A percentile compares a stretch with the other conserved stretches of the same genome.
phyloP scores from a whole-genome alignment of 2,113 vertebrate species.

The Poicephalus gulielmi region DNA sequence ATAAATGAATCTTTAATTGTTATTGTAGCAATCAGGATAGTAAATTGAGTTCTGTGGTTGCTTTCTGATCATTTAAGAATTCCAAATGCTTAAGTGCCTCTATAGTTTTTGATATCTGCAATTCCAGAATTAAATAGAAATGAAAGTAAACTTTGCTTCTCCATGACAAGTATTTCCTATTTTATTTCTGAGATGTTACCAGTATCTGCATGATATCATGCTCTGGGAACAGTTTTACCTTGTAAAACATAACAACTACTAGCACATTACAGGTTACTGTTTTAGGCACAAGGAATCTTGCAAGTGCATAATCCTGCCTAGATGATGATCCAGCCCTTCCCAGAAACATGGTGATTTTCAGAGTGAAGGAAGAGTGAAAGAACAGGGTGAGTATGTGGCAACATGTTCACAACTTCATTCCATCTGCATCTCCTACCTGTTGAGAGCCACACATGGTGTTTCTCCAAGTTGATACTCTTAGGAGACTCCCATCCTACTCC shows the following conservation, averaged over 20 bases:
- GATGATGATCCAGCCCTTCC: neutral
- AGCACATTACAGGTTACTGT: neutral
- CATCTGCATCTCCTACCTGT: conserved; percentile 1
- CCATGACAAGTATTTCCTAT: neutral
- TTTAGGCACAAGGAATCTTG: neutral
- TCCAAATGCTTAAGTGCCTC: neutral
- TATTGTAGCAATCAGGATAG: neutral
- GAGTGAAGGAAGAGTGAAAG: neutral
- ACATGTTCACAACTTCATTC: neutral
- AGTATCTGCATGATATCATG: neutral
- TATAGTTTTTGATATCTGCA: neutral
- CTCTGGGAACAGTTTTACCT: neutral
- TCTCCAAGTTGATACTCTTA: neutral
- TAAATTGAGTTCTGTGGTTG: neutral
- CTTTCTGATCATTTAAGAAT: neutral
- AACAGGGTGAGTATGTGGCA: neutral
- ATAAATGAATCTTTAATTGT: neutral
- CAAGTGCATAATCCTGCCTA: neutral
- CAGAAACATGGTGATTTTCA: neutral
- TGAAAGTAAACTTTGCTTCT: neutral
- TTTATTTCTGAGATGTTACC: neutral
- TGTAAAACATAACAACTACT: neutral
- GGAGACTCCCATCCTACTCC: neutral
- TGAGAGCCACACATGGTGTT: neutral
- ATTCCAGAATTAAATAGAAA: neutral